Conservation (phyloP, 2,113 vertebrate species). For the Vireo altiloquus region DNA sequence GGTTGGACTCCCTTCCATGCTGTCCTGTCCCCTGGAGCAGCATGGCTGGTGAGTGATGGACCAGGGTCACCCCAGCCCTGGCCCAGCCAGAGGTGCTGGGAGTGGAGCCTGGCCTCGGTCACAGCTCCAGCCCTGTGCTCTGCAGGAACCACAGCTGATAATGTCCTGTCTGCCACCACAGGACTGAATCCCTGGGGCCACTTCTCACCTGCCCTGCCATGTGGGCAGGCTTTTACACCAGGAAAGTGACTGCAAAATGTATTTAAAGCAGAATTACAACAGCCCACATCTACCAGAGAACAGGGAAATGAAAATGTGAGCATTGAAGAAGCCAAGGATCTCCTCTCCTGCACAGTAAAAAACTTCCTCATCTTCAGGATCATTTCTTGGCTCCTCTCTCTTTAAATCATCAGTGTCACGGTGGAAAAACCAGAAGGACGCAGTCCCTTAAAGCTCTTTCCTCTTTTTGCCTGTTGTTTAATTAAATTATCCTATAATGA, state of each 20-base stretch:
- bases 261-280: not conserved
- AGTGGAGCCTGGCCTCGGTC: not conserved
- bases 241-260: not conserved
- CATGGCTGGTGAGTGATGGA: not conserved
- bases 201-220: not conserved
- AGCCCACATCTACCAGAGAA: not conserved
- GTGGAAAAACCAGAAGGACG: constrained; percentile 25
- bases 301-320: not conserved
- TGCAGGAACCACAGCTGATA: not conserved
- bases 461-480: constrained; percentile 71
- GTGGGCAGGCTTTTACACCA: not conserved
- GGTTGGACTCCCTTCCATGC: not conserved
- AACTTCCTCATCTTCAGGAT: not conserved
- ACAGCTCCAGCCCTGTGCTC: not conserved
- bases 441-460: constrained; percentile 62
- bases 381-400: constrained; percentile 7
- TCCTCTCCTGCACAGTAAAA: not conserved
- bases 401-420: constrained; percentile 49
- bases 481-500: constrained; percentile 84
- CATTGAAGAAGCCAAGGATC: rapidly evolving
- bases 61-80: not conserved
- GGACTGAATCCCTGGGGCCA: not conserved
- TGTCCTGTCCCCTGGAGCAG: not conserved
- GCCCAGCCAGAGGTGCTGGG: not conserved
- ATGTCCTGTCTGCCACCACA: not conserved